Conservation (phyloP, 2,113 vertebrate species). For the Chitala chitala region DNA sequence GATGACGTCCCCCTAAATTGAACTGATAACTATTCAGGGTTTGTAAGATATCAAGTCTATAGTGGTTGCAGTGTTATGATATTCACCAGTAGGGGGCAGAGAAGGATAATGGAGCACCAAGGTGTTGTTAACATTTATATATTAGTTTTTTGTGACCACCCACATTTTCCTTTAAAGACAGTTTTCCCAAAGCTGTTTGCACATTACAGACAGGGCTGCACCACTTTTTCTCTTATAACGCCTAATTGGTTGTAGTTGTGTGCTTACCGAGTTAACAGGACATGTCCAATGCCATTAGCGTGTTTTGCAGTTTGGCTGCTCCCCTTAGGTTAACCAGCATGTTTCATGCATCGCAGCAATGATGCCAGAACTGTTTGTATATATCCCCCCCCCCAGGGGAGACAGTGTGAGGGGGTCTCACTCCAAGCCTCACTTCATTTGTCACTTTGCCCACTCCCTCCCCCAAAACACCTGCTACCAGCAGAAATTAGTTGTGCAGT, state of each 20-base stretch:
- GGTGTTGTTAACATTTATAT: neutral
- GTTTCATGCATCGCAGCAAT: too few relatives aligned
- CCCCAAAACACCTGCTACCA: neutral
- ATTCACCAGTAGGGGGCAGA: slow-evolving; percentile 53
- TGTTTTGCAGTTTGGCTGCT: slow-evolving; percentile 27
- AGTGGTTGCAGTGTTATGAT: slow-evolving; percentile 25
- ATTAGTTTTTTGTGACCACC: neutral
- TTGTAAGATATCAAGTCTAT: too few relatives aligned
- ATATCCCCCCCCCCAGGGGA: too few relatives aligned
- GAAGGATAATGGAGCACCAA: slow-evolving; percentile 16
- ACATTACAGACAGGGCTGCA: slow-evolving; percentile 36
- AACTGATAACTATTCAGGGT: too few relatives aligned
- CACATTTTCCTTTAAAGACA: neutral
- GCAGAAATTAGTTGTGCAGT: neutral
- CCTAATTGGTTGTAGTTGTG: slow-evolving; percentile 47
- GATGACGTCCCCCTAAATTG: too few relatives aligned
- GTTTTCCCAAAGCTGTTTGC: slow-evolving; percentile 24
- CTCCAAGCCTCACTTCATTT: neutral
- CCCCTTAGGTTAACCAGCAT: neutral
- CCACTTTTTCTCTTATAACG: slow-evolving; percentile 21
- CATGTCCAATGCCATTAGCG: slow-evolving; percentile 60
- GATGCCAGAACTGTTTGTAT: too few relatives aligned
- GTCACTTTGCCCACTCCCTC: neutral
- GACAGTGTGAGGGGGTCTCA: neutral
- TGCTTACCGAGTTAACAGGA: slow-evolving; percentile 59